These are phyloP conservation scores for Falco biarmicus DNA, from an alignment of 2,797 vertebrate species.

Conservation along the genomic window DNA sequence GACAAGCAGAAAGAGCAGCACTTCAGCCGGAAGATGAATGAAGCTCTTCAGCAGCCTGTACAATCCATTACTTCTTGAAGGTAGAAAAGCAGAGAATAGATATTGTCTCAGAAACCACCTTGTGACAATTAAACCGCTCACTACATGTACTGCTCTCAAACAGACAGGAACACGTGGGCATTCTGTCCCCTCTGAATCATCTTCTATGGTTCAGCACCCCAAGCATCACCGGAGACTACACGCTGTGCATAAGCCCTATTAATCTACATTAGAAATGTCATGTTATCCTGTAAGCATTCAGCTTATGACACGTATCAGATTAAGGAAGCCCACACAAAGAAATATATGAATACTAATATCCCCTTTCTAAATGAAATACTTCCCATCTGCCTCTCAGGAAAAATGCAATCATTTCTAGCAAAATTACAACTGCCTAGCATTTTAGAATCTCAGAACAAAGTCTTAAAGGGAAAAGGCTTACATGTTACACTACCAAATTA, in stretches of 20 bases:
- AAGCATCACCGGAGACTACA: conserved; percentile 11
- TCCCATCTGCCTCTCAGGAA: conserved; percentile 28
- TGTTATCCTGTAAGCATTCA: conserved; percentile 25
- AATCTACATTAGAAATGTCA: conserved; percentile 18
- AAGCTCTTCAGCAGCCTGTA: not conserved
- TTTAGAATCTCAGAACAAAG: not conserved
- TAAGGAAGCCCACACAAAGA: conserved; percentile 50
- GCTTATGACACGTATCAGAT: not conserved
- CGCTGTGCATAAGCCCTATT: conserved; percentile 15
- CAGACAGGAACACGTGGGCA: not conserved
- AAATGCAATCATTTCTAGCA: not conserved
- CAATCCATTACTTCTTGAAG: conserved; percentile 33
- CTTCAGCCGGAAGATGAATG: conserved; percentile 38
- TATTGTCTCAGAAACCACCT: not conserved
- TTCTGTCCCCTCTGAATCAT: conserved; percentile 36
- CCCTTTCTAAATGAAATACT: conserved; percentile 27
- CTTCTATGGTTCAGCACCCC: not conserved
- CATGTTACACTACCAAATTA: not conserved
- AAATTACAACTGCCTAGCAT: conserved; percentile 19
- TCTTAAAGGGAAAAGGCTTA: not conserved
- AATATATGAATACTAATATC: conserved; percentile 41
- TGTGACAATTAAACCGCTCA: conserved; percentile 22
- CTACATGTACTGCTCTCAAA: conserved; percentile 37
- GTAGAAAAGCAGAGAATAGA: conserved; percentile 24
- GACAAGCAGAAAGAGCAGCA: not conserved